Conservation (phyloP, 2,797 vertebrate genomes). For the Esox masquinongy region DNA sequence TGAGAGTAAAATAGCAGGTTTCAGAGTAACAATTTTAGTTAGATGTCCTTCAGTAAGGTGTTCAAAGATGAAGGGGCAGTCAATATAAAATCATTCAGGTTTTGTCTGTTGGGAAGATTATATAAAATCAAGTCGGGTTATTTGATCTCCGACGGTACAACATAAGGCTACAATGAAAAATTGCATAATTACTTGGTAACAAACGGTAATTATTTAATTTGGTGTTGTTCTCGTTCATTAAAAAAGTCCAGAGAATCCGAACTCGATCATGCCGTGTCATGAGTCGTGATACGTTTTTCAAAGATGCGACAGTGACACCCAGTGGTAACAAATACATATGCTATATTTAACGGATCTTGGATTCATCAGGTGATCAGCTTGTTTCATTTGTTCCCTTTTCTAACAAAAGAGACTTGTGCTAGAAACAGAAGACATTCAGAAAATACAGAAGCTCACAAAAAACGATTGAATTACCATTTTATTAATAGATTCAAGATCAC, state of each 20-base stretch:
- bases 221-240: neutral
- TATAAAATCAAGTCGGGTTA: too few relatives aligned
- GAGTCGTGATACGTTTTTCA: conserved; percentile 2
- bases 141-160: too few relatives aligned
- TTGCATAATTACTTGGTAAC: neutral
- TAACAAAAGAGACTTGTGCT: neutral
- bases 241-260: neutral
- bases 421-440: neutral
- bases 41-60: too few relatives aligned
- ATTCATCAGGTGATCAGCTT: neutral
- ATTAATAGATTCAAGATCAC: conserved; percentile 85
- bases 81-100: too few relatives aligned
- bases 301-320: neutral
- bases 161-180: too few relatives aligned
- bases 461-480: conserved; percentile 75
- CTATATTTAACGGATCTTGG: neutral
- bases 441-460: conserved; percentile 1
- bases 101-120: too few relatives aligned
- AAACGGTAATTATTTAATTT: neutral
- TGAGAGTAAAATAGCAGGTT: too few relatives aligned
- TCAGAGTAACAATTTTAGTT: too few relatives aligned
- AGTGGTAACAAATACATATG: neutral
- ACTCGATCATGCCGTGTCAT: neutral
- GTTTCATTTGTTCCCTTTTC: neutral
- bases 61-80: too few relatives aligned